A percentile compares a stretch with the other conserved stretches of the same genome.
Conservation (phyloP, 2,888 invertebrate genomes). For the Parthenolecanium corni region DNA sequence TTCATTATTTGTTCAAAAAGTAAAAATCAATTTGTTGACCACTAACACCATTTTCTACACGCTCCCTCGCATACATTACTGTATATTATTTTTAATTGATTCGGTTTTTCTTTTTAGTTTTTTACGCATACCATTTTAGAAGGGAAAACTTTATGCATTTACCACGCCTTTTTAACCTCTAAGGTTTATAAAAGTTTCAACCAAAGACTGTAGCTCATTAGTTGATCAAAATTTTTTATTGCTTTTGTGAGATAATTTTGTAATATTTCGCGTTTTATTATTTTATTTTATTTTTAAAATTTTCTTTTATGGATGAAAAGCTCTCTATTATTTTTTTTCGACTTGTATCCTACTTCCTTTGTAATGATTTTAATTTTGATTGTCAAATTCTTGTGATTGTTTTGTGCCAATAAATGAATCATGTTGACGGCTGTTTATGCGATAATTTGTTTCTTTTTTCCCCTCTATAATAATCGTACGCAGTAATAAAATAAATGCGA, state of each 20-base stretch:
- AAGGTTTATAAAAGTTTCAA: conserved; percentile 11
- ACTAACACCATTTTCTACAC: too few species aligned
- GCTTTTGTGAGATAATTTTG: conserved; percentile 12
- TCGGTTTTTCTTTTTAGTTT: conserved; percentile 10
- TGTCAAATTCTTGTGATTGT: not conserved
- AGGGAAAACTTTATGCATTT: not conserved
- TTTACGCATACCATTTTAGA: not conserved
- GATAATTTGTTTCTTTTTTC: too few species aligned
- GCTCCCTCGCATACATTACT: too few species aligned
- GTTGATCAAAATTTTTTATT: conserved; percentile 19
- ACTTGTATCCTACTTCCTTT: not conserved
- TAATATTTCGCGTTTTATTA: not conserved
- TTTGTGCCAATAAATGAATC: conserved; percentile 11
- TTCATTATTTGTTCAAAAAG: not conserved
- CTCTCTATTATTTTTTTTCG: too few species aligned
- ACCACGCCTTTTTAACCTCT: conserved; percentile 11
- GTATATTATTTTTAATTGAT: too few species aligned
- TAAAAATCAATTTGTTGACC: too few species aligned
- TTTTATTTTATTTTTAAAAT: conserved; percentile 1
- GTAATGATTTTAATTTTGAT: not conserved
- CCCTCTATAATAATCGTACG: too few species aligned
- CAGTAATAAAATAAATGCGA: too few species aligned
- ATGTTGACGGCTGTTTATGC: not conserved
- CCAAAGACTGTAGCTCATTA: conserved; percentile 24
- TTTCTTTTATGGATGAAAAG: not conserved